A percentile compares a stretch with the other conserved stretches of the same genome.
These are phyloP conservation scores for Callinectes sapidus DNA, from an alignment of 2,888 invertebrate species.

Conservation along the genomic window DNA sequence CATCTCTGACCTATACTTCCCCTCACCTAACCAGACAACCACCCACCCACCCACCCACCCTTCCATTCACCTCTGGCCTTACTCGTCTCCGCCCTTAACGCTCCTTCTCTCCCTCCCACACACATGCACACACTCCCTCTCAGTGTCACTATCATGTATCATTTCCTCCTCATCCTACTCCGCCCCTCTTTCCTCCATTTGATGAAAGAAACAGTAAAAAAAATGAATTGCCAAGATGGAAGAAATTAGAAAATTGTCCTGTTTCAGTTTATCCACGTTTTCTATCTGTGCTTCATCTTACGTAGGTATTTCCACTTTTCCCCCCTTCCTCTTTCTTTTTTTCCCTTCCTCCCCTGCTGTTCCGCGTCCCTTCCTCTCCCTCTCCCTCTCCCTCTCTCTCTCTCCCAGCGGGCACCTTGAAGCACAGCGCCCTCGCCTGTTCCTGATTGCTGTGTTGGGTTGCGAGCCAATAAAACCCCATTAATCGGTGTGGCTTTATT, in stretches of 20 bases:
- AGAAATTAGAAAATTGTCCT: background rate
- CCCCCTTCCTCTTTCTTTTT: background rate
- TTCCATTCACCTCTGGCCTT: background rate
- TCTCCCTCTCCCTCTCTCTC: background rate
- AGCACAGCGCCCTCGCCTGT: background rate
- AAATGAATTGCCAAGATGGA: background rate
- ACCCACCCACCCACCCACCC: background rate
- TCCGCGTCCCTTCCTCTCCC: background rate
- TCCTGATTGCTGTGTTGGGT: conserved; percentile 17
- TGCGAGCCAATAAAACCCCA: conserved; percentile 8
- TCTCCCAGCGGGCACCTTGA: background rate
- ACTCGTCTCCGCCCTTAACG: background rate
- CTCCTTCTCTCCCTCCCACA: background rate
- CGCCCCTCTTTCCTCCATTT: background rate
- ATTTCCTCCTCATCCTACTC: background rate
- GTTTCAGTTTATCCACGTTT: background rate
- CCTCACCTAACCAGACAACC: background rate
- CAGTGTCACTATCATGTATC: background rate
- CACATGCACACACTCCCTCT: background rate
- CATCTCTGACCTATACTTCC: background rate
- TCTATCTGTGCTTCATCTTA: background rate
- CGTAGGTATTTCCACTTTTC: conserved; percentile 3
- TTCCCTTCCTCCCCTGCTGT: background rate
- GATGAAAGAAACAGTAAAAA: background rate
- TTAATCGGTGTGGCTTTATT: conserved; percentile 21